Evolutionary conservation across 2,888 invertebrate species (phyloP).

Genomic region (Thysanoteuthis rhombus): DNA sequence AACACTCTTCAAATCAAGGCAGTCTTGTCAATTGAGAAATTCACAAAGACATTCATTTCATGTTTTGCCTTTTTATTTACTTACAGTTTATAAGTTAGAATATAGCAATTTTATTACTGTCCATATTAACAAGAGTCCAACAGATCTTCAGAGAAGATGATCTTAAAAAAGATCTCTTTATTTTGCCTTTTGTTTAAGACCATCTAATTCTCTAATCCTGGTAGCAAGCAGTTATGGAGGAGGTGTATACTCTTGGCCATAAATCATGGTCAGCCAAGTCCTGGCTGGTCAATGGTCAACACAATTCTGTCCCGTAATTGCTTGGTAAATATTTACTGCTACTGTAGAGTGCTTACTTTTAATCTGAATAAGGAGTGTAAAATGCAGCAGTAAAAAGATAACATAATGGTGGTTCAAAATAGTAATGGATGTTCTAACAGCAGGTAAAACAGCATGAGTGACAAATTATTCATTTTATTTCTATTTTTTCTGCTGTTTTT

Average conservation of each 20-base stretch:
- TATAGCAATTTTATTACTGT: background rate
- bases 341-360: background rate
- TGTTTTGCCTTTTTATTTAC: background rate
- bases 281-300: background rate
- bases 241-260: background rate
- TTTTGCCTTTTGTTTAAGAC: background rate
- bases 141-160: background rate
- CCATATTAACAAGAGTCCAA: background rate
- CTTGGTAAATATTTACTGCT: background rate
- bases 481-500: background rate
- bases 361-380: background rate
- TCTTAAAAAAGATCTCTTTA: background rate
- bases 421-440: background rate
- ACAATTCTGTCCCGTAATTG: background rate
- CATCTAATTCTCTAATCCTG: background rate
- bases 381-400: background rate
- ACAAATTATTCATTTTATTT: background rate
- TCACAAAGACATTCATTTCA: background rate
- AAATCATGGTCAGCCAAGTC: background rate
- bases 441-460: background rate
- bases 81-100: background rate
- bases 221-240: background rate
- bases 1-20: background rate
- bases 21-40: background rate
- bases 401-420: background rate